Percentiles rank a stretch among this genome's conserved stretches.
Evolutionary conservation across 2,797 vertebrate species (phyloP).

Genomic region (Miichthys miiuy): DNA sequence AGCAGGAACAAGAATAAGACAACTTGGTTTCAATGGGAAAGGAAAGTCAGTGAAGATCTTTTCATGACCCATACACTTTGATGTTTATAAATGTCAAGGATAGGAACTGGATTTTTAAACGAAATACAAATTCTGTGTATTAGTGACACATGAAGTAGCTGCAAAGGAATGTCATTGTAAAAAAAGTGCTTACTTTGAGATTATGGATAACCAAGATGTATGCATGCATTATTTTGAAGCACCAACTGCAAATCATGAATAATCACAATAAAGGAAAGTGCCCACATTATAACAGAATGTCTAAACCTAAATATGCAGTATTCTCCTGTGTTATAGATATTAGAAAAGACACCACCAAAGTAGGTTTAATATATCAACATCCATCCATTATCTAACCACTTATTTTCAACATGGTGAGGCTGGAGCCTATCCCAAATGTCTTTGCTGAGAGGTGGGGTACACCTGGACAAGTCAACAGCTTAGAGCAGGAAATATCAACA

Average conservation of each 20-base stretch:
- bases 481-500: too few relatives aligned
- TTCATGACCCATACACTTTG: constrained; percentile 26
- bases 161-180: background rate
- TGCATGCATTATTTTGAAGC: background rate
- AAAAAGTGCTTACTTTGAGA: background rate
- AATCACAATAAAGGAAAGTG: background rate
- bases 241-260: background rate
- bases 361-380: too few relatives aligned
- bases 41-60: constrained; percentile 20
- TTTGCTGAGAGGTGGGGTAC: too few relatives aligned
- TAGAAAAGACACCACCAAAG: background rate
- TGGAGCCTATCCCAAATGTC: too few relatives aligned
- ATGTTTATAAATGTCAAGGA: constrained; percentile 38
- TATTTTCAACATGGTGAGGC: too few relatives aligned
- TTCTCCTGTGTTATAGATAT: background rate
- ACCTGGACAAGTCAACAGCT: too few relatives aligned
- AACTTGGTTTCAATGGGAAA: constrained; percentile 17
- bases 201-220: background rate
- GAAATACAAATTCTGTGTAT: constrained; percentile 19
- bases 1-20: constrained; percentile 24
- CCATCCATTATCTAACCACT: too few relatives aligned
- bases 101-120: background rate
- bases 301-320: background rate
- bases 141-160: constrained; percentile 15
- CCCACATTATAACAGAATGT: too few relatives aligned